Evolutionary conservation across 2,797 vertebrate genomes (phyloP), one percentile per base, ranked within the genome.

Genomic region (Amazona ochrocephala): DNA sequence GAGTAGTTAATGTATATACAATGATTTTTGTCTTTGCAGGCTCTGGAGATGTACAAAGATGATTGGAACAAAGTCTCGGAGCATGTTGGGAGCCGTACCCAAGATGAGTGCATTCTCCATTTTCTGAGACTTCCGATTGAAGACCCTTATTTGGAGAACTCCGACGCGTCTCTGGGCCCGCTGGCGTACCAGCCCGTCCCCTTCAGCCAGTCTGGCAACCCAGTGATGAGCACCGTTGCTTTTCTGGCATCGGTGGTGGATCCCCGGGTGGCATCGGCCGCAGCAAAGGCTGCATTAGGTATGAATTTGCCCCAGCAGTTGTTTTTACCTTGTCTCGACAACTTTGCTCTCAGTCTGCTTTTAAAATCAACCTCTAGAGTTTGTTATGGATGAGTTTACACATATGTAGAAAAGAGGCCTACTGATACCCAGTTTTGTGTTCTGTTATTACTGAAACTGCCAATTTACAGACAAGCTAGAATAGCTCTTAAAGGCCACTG

Each of bases 61-160:
- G 99, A 99, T 97, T 99, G 99, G 99, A 99, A 99, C 98, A 99
- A 99, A 94, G 99, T 99, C 67, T 99, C 99, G 0, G 99, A 99
- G 97, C 99, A 99, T 1, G 98, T 99, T 2, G 99, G 99, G 34
- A 99, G 99, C 77, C 99, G 99, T 42, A 99, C 99, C 5, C 99
- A 99, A 89, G 99, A 99, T 9, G 99, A 99, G 96, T 99, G 99
- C 87, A 99, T 99, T 87, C 98, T 99, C 27, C 99, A 99, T 92
- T 99, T 99, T 89, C 97, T 99, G 94, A 97, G 99, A 5, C 98
- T 99, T 61, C 99, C 99, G 13, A 99, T 99, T 7, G 99, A 99
- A 83, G 99, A 99, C 42, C 99, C 99, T 0, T 99, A 99, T 95
- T 96, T 99, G 94, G 99, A 99, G 98, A 99, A 98, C 94, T 98